Evolutionary conservation across 2,797 vertebrate genomes (phyloP), one percentile per base, ranked within the genome.

Genomic region (Pseudomugil gertrudae): DNA sequence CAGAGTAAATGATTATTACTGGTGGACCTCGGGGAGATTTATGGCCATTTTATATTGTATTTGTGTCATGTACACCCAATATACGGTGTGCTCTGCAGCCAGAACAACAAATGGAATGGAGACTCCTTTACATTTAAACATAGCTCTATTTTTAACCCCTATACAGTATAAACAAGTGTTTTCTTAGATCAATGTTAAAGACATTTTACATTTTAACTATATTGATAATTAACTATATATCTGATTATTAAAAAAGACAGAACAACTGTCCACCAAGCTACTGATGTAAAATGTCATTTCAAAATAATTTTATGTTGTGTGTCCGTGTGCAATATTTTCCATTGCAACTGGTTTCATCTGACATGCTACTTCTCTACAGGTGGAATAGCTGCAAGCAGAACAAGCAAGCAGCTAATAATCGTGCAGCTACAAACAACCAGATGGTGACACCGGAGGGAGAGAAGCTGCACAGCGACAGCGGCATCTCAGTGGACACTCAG

Each of bases 361-460:
- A 75, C 38, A 0, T 50, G 24, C 53, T 35, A 6, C 57, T 30
- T 74, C 54, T 74, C 70, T 55, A 30, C 89, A 99, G 98, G 92
- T 98, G 97, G 97, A 99, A 97, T 92, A 99, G 94, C 93, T 99
- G 96, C 90, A 99, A 99, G 72, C 95, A 99, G 92, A 97, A 98
- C 91, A 99, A 99, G 66, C 97, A 97, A 68, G 96, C 95, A 0
- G 97, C 96, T 69, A 96, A 97, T 88, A 98, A 96, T 89, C 95
- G 95, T 0, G 92, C 92, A 1, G 91, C 92, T 15, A 95, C 96
- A 0, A 95, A 92, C 78, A 98, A 97, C 92, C 97, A 98, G 94
- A 98, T 96, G 0, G 95, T 96, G 21, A 97, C 96, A 0, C 96
- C 98, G 0, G 97, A 99, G 84, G 98, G 98, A 9, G 98, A 99